phyloP scores from a whole-genome alignment of 2,797 vertebrate species.

The Syncerus caffer region DNA sequence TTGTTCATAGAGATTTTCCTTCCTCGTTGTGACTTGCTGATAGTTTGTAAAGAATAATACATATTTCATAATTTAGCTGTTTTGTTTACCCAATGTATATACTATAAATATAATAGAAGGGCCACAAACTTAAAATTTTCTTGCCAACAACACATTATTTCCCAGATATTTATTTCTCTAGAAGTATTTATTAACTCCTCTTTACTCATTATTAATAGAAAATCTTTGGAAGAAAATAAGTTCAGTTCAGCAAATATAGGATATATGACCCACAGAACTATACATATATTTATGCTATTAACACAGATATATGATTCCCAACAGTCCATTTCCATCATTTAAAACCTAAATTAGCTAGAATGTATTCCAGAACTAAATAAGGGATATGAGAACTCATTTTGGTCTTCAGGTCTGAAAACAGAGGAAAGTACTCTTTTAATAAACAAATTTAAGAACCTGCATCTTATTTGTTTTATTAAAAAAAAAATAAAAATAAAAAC shows the following conservation, averaged over 20 bases:
- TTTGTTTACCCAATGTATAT: background rate
- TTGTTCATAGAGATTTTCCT: background rate
- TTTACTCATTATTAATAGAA: background rate
- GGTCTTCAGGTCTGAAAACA: background rate
- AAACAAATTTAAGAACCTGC: background rate
- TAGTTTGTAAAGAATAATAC: background rate
- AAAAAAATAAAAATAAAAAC: no score
- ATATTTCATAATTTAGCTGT: background rate
- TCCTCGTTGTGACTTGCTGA: background rate
- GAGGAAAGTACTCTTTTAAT: background rate
- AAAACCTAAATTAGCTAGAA: background rate
- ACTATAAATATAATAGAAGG: background rate
- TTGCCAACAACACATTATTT: background rate
- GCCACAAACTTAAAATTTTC: background rate
- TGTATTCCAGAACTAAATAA: background rate
- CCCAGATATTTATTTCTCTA: background rate
- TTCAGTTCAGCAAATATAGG: background rate
- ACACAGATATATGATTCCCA: background rate
- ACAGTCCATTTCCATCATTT: background rate
- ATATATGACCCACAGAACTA: background rate
- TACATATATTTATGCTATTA: background rate
- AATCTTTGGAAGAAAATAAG: background rate
- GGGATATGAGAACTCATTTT: background rate
- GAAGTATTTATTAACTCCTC: background rate
- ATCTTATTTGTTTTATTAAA: background rate